A percentile compares a stretch with the other conserved stretches of the same genome.
Evolutionary conservation across 2,888 invertebrate species (phyloP).

Genomic region (Abrostola tripartita): DNA sequence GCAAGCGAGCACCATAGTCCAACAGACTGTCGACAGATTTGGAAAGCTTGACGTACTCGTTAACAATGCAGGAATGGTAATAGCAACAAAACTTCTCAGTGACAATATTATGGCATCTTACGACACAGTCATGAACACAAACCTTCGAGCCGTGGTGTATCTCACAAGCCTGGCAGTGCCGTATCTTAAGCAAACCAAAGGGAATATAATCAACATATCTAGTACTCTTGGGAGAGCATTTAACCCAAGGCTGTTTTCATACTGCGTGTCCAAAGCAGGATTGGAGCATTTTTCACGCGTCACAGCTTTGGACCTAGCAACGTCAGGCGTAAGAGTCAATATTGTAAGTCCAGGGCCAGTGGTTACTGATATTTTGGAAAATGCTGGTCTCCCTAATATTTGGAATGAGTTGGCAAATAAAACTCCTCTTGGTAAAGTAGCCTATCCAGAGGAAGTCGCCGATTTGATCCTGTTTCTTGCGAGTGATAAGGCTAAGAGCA

Average conservation of each 20-base stretch:
- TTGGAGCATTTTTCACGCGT: constrained; percentile 91
- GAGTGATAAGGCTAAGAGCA: constrained; percentile 34
- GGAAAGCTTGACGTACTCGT: constrained; percentile 58
- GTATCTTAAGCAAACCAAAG: constrained; percentile 49
- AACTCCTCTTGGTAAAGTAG: constrained; percentile 18
- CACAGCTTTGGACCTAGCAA: constrained; percentile 89
- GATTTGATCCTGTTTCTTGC: constrained; percentile 33
- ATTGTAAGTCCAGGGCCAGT: constrained; percentile 92
- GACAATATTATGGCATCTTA: constrained; percentile 39
- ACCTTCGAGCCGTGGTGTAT: constrained; percentile 41
- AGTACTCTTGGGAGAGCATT: constrained; percentile 11
- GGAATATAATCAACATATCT: constrained; percentile 57
- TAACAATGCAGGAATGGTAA: constrained; percentile 61
- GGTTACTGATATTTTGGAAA: constrained; percentile 58
- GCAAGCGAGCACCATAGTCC: constrained; percentile 47
- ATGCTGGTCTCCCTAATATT: constrained; percentile 22
- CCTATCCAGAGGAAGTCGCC: constrained; percentile 28
- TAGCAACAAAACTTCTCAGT: no score
- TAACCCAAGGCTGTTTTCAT: constrained; percentile 6
- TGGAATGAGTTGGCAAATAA: constrained; percentile 18
- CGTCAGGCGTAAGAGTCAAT: constrained; percentile 90
- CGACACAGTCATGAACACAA: constrained; percentile 50
- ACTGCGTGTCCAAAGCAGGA: constrained; percentile 36
- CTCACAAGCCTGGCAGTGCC: constrained; percentile 47
- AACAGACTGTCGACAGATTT: constrained; percentile 52